Evolutionary conservation across 2,888 invertebrate genomes (phyloP).

Genomic region (Chloroclysta siterata): DNA sequence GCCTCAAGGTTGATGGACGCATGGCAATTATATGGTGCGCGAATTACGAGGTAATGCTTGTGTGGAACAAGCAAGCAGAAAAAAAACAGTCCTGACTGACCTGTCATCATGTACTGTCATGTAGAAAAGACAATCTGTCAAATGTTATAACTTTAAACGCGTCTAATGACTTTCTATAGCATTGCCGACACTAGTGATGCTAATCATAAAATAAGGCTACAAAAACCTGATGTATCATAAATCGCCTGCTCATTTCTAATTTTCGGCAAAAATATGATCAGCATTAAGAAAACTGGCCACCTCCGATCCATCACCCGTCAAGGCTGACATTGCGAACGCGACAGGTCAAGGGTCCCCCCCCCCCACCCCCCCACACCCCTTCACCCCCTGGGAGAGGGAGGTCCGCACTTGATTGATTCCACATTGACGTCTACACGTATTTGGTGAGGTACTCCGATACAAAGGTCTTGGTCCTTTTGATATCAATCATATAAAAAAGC

Average conservation of each 20-base stretch:
- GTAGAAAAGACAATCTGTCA: too few relatives aligned
- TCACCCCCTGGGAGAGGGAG: constrained; percentile 25
- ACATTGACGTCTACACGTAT: constrained; percentile 72
- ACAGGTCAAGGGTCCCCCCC: constrained; percentile 71
- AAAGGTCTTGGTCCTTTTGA: constrained; percentile 49
- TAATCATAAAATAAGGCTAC: neutral
- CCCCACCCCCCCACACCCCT: constrained; percentile 32
- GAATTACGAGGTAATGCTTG: too few relatives aligned
- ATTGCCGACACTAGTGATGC: too few relatives aligned
- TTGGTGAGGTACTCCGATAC: constrained; percentile 43
- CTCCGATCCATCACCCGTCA: constrained; percentile 63
- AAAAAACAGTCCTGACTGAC: too few relatives aligned
- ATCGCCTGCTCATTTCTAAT: constrained; percentile 20
- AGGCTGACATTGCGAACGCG: constrained; percentile 58
- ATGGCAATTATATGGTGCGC: too few relatives aligned
- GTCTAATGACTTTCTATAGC: too few relatives aligned
- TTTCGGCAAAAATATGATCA: constrained; percentile 27
- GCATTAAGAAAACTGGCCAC: constrained; percentile 28
- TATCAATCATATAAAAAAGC: too few relatives aligned
- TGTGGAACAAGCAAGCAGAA: too few relatives aligned
- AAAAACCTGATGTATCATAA: constrained; percentile 3
- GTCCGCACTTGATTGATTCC: constrained; percentile 68
- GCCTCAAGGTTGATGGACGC: too few relatives aligned
- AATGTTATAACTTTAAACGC: too few relatives aligned
- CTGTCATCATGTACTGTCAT: too few relatives aligned